These are phyloP conservation scores for Cisticola juncidis DNA, from an alignment of 2,113 vertebrate species.

Conservation along the genomic window DNA sequence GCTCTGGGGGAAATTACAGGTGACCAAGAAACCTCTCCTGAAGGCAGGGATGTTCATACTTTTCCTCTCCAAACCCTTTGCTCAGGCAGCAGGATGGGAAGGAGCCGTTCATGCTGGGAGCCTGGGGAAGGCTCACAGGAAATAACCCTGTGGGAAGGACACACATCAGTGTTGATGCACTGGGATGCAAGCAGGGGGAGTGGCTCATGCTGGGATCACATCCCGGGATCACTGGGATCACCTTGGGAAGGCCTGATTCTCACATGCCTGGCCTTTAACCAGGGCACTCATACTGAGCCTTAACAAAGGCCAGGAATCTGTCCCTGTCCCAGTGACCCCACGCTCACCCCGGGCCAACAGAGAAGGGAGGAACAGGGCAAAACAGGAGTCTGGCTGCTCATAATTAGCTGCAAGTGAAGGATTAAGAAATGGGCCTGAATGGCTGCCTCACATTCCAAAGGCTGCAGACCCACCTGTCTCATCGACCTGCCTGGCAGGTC, in stretches of 20 bases:
- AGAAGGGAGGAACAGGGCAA: not conserved
- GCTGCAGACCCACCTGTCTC: not conserved
- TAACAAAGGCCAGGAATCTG: not conserved
- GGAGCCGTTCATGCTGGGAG: not conserved
- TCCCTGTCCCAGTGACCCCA: not conserved
- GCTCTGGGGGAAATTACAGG: not conserved
- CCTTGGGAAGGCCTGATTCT: not conserved
- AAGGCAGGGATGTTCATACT: not conserved
- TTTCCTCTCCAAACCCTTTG: not conserved
- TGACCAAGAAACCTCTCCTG: not conserved
- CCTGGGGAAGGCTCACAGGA: not conserved
- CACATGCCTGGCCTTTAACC: not conserved
- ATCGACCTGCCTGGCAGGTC: not conserved
- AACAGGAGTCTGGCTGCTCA: not conserved
- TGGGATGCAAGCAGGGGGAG: not conserved
- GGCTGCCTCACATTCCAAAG: not conserved
- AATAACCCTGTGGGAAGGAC: not conserved
- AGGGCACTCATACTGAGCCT: not conserved
- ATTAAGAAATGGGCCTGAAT: not conserved
- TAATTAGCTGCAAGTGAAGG: not conserved
- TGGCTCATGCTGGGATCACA: not conserved
- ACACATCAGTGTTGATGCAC: rapidly evolving
- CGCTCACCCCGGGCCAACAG: not conserved
- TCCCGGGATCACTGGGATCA: not conserved
- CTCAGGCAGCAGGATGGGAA: not conserved